A percentile compares a stretch with the other conserved stretches of the same genome.
Evolutionary conservation across 2,113 vertebrate species (phyloP).

Genomic region (Ptilorrhoa leucosticta): DNA sequence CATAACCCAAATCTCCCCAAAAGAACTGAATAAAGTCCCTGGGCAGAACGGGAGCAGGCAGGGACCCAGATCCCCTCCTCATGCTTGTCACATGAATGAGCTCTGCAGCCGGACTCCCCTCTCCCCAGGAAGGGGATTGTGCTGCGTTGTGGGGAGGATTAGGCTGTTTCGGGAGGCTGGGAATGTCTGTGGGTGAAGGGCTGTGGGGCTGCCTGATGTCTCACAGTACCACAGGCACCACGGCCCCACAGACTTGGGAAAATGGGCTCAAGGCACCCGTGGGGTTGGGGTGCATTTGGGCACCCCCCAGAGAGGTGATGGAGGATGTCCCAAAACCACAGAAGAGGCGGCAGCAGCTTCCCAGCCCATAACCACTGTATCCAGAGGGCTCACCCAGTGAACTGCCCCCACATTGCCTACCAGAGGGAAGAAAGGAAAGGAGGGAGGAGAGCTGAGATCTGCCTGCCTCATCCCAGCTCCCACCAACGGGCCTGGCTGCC

Average conservation of each 20-base stretch:
- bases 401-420: no score
- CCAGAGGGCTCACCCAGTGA: fast-evolving
- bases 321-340: background rate
- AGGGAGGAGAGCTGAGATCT: background rate
- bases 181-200: background rate
- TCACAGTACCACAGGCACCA: fast-evolving
- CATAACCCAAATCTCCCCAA: conserved; percentile 19
- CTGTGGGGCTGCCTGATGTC: background rate
- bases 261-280: fast-evolving
- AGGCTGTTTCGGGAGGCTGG: background rate
- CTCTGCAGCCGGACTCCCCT: background rate
- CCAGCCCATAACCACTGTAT: no score
- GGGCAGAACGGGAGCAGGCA: background rate
- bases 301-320: fast-evolving
- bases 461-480: background rate
- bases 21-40: background rate
- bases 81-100: conserved; percentile 60
- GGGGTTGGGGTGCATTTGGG: background rate
- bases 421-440: background rate
- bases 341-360: background rate
- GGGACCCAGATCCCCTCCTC: conserved; percentile 42
- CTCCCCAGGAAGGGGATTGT: conserved; percentile 20
- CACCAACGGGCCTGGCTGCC: background rate
- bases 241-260: fast-evolving
- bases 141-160: conserved; percentile 46